Base-by-base conservation (phyloP, 2,113 vertebrate species). In the Rhagologus leucostigma region DNA sequence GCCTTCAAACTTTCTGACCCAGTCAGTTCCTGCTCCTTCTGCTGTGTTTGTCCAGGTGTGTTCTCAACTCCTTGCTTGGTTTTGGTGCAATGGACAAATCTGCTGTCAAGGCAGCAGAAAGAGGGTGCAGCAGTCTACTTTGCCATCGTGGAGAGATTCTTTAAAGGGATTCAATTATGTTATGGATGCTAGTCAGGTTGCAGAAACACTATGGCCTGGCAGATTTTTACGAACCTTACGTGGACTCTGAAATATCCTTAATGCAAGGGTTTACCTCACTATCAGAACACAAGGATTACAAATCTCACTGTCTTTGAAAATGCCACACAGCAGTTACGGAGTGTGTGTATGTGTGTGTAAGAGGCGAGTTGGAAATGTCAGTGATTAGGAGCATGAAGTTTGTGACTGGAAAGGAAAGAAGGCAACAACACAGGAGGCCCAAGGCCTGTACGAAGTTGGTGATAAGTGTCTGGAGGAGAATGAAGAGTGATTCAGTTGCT, bases 41-140 rank as follows among this genome's bases (percentile, higher is more conserved):
- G 56, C 79, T 89, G 41, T 96, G 94, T 97, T 97, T 96, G 92
- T 77, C 71, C 95, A 97, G 95, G 89, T 96, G 90, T 50, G 85
- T 44, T 94, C 76, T 84, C 60, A 70, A 3, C 22, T 90, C 71
- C 60, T 71, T 77, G 39, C 87, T 76, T 90, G 87, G 63, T 87
- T 77, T 88, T 83, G 75, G 37, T 83, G 75, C 68, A 77, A 39
- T 44, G 84, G 33, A 74, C 50, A 86, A 89, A 81, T 81, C 47
- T 81, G 47, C 71, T 74, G 59, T 91, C 60, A 88, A 70, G 57
- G 78, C 46, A 73, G 35, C 41, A 76, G 71, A 92, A 86, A 33
- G 57, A 19, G 37, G 41, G 42, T 64, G 70, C 67, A 86, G 46
- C 49, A 67, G 14, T 55, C 75, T 46, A 11, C 19, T 19, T 67